These are phyloP conservation scores for Drosophila nigricruria DNA, from an alignment of 2,888 invertebrate genomes.

Conservation along the genomic window DNA sequence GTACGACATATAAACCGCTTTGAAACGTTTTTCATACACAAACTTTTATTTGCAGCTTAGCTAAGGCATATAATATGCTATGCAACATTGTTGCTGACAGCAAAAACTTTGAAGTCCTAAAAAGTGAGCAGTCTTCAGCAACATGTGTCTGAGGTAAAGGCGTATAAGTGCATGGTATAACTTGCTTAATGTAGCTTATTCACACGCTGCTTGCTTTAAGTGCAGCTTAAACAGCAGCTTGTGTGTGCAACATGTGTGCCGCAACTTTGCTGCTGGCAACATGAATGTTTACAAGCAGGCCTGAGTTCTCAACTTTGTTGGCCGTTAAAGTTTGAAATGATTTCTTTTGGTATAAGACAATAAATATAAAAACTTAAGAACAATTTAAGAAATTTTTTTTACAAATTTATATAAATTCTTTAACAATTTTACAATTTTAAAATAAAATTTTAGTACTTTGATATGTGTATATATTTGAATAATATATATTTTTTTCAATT, in stretches of 20 bases:
- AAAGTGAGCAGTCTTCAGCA: neutral
- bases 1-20: neutral
- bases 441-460: too few relatives aligned
- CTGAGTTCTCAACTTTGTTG: neutral
- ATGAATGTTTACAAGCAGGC: slow-evolving; percentile 6
- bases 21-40: neutral
- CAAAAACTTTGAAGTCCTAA: neutral
- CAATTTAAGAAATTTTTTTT: too few relatives aligned
- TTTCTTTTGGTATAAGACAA: too few relatives aligned
- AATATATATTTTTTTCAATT: too few relatives aligned
- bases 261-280: slow-evolving; percentile 19
- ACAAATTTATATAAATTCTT: too few relatives aligned
- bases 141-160: neutral
- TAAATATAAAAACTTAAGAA: too few relatives aligned
- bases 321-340: neutral
- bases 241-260: slow-evolving; percentile 8
- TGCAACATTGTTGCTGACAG: neutral
- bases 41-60: slow-evolving; percentile 4
- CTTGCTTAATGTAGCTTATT: neutral
- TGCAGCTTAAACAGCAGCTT: neutral
- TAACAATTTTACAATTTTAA: too few relatives aligned
- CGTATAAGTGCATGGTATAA: neutral
- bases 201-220: neutral
- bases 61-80: neutral
- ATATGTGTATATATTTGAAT: too few relatives aligned